Evolutionary conservation across 37 sponge, comb jelly and placozoan species (phyloP).

Genomic region (Diacarnus erythraeanus): DNA sequence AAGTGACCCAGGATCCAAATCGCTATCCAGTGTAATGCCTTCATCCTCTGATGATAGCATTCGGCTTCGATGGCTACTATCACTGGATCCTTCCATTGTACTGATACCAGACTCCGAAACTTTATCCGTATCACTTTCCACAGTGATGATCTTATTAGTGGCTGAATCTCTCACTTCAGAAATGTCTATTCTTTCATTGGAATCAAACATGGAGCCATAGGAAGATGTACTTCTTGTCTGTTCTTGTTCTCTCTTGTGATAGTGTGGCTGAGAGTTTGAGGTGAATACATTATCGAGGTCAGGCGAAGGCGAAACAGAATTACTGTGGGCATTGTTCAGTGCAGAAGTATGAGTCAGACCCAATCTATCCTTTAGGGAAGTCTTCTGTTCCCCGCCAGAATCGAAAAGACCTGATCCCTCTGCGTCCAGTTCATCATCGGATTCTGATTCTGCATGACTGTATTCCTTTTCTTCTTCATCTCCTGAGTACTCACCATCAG

Average conservation of each 20-base stretch:
- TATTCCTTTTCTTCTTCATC: constrained; percentile 62
- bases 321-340: constrained; percentile 12
- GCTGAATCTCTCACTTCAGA: not conserved
- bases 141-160: not conserved
- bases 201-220: constrained; percentile 39
- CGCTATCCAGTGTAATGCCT: constrained; percentile 48
- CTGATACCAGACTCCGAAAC: constrained; percentile 75
- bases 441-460: constrained; percentile 74
- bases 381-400: not conserved
- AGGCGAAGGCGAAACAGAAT: constrained; percentile 28
- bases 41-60: constrained; percentile 44
- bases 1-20: constrained; percentile 50
- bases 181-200: not conserved
- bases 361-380: constrained; percentile 30
- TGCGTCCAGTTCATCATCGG: constrained; percentile 48
- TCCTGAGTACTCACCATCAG: constrained; percentile 53
- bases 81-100: constrained; percentile 86
- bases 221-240: constrained; percentile 41
- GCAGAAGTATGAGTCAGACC: constrained; percentile 25
- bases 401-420: constrained; percentile 11
- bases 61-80: constrained; percentile 34
- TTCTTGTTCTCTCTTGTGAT: constrained; percentile 10
- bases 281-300: constrained; percentile 48
- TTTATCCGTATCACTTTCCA: constrained; percentile 27
- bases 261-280: not conserved